Base-by-base conservation (phyloP, 2,113 vertebrate genomes). In the Pelecanus crispus region DNA sequence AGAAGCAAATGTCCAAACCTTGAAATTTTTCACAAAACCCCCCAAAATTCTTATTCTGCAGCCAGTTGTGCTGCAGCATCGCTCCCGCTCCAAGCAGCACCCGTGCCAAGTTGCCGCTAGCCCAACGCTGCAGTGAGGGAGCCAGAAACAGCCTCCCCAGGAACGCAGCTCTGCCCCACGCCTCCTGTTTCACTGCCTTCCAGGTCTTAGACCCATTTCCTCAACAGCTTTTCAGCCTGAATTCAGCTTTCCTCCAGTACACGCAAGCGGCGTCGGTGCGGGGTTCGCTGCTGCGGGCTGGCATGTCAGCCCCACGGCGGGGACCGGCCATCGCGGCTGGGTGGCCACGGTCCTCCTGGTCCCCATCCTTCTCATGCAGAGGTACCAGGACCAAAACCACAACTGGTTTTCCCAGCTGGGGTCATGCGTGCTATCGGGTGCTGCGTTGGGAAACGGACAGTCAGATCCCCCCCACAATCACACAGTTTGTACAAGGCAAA, bases 351-450 rank as follows among this genome's bases (percentile, higher is more conserved):
- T 13, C 31, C 12, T 87, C 58, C 88, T 21, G 38, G 12, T 34
- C 40, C 77, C 12, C 28, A 15, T 25, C 71, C 71, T 34, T 21
- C n/a, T 13, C 7, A 0, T 6, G 5, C 10, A 49, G 36, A 50
- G 11, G 53, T 52, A 40, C 36, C 40, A 52, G 53, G 42, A 55
- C 36, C 3, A 0, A 44, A 67, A 26, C 2, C 1, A 8, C 2
- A 1, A 11, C 21, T 6, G 9, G 7, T 80, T 63, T 52, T 58
- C 22, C 49, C 34, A 50, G 28, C 13, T 55, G 11, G 40, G 13
- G 6, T 26, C 4, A 0, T 3, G 8, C 1, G 1, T 20, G 31
- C 9, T 45, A 2, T 11, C 2, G 1, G 19, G 36, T 17, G 13
- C 13, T 5, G 6, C 1, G 0, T 22, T 79, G 40, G 26, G 44